Conservation (phyloP, 2,888 invertebrate genomes). For the Physocephala rufipes region DNA sequence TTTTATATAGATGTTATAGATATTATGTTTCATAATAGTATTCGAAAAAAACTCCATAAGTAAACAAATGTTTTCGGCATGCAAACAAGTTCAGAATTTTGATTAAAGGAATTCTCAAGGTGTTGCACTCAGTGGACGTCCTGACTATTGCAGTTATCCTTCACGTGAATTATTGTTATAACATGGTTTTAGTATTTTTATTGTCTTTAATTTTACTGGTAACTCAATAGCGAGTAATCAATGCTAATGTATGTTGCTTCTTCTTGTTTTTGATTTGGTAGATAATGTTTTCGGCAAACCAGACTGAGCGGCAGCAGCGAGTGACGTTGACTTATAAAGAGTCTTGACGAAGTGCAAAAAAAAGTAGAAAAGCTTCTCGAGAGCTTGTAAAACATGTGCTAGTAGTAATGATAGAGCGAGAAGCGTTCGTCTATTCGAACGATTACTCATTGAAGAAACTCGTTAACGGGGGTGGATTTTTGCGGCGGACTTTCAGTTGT, state of each 20-base stretch:
- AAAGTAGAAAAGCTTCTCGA: conserved; percentile 25
- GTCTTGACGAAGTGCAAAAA: background rate
- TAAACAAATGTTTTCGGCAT: too few relatives aligned
- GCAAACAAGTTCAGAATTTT: background rate
- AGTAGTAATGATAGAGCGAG: background rate
- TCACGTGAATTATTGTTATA: background rate
- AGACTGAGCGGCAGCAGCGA: conserved; percentile 27
- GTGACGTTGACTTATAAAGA: background rate
- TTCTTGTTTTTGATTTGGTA: conserved; percentile 11
- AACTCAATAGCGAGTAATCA: background rate
- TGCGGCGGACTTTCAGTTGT: conserved; percentile 31
- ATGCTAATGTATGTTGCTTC: background rate
- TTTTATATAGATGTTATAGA: too few relatives aligned
- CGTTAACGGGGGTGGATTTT: conserved; percentile 29
- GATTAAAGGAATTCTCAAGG: background rate
- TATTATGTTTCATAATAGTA: too few relatives aligned
- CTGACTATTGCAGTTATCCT: background rate
- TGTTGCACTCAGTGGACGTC: background rate
- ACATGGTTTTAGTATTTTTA: background rate
- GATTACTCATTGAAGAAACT: conserved; percentile 19
- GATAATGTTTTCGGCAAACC: conserved; percentile 10
- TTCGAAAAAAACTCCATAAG: too few relatives aligned
- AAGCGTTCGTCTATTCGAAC: conserved; percentile 22
- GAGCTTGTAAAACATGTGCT: conserved; percentile 20
- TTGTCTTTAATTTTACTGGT: too few relatives aligned